These are phyloP conservation scores for Pararge aegeria DNA, from an alignment of 1,140 invertebrate genomes.

Conservation along the genomic window DNA sequence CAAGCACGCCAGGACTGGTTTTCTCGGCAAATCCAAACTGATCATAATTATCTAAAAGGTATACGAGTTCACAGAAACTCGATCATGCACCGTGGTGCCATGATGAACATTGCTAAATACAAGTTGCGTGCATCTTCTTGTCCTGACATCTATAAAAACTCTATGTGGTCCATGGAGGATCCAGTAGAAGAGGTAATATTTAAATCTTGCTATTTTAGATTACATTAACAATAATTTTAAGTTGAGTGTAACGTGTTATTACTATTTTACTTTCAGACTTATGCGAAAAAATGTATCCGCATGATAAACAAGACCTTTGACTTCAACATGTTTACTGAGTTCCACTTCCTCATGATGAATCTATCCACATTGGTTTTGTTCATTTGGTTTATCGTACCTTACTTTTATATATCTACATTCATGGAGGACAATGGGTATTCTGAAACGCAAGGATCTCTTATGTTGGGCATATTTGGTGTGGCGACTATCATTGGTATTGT, in stretches of 20 bases:
- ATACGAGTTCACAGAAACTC: constrained; percentile 89
- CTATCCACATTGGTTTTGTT: constrained; percentile 92
- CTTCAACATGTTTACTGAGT: constrained; percentile 90
- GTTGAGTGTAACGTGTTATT: too few species aligned
- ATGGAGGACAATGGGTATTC: constrained; percentile 83
- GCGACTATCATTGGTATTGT: constrained; percentile 94
- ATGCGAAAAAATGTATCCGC: constrained; percentile 85
- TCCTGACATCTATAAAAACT: constrained; percentile 94
- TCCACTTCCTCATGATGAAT: constrained; percentile 91
- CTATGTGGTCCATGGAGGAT: constrained; percentile 91
- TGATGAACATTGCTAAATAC: constrained; percentile 91
- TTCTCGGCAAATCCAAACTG: constrained; percentile 79
- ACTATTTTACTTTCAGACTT: constrained; percentile 81
- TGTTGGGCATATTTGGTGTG: constrained; percentile 91
- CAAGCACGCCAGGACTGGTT: constrained; percentile 74
- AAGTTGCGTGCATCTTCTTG: constrained; percentile 92
- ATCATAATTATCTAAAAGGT: constrained; percentile 86
- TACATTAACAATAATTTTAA: background rate
- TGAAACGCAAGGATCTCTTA: constrained; percentile 84
- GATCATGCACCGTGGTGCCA: constrained; percentile 91
- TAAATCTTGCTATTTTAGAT: background rate
- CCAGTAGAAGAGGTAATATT: constrained; percentile 79
- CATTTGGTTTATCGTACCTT: constrained; percentile 94
- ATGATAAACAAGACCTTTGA: constrained; percentile 88
- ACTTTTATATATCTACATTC: constrained; percentile 91